phyloP scores from a whole-genome alignment of 1,140 invertebrate genomes.

The Epicauta chinensis region DNA sequence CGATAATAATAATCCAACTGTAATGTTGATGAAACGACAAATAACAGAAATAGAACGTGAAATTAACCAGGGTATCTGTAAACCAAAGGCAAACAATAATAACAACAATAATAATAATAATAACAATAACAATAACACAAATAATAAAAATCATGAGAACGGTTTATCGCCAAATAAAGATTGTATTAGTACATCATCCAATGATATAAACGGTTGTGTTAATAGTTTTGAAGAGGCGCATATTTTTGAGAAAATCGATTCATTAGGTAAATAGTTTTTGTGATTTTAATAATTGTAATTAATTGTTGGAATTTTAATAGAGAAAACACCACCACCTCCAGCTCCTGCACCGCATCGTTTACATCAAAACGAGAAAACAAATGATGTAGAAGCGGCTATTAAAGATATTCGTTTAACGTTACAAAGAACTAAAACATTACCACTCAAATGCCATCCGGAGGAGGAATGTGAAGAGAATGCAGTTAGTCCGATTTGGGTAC shows the following conservation, averaged over 20 bases:
- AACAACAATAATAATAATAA: not conserved
- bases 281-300: not conserved
- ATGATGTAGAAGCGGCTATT: constrained; percentile 66
- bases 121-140: not conserved
- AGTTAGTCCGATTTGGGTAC: constrained; percentile 59
- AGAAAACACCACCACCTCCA: constrained; percentile 58
- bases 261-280: constrained; percentile 26
- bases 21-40: constrained; percentile 66
- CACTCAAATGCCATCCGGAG: constrained; percentile 46
- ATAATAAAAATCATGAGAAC: constrained; percentile 32
- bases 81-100: constrained; percentile 24
- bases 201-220: constrained; percentile 46
- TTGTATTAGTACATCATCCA: constrained; percentile 38
- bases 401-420: constrained; percentile 74
- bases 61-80: constrained; percentile 55
- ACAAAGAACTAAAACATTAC: constrained; percentile 65
- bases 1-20: constrained; percentile 75
- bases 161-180: constrained; percentile 36
- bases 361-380: constrained; percentile 42
- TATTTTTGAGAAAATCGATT: constrained; percentile 33
- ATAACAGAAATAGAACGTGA: constrained; percentile 68
- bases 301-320: constrained; percentile 17
- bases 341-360: constrained; percentile 57
- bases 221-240: constrained; percentile 43
- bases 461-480: constrained; percentile 37